A percentile compares a stretch with the other conserved stretches of the same genome.
These are phyloP conservation scores for Periophthalmus magnuspinnatus DNA, from an alignment of 2,797 vertebrate genomes.

Conservation along the genomic window DNA sequence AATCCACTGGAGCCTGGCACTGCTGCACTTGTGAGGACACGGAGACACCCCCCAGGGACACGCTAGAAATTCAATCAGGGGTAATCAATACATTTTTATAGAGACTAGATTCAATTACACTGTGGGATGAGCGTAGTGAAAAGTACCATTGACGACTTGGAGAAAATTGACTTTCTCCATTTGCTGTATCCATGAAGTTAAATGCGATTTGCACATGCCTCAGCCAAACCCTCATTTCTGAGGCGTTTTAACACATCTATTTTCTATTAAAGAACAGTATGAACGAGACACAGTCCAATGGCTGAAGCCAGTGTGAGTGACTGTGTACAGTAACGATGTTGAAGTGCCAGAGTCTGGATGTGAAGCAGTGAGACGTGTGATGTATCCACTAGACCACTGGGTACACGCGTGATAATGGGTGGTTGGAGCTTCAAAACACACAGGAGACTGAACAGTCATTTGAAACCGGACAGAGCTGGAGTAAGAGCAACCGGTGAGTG, in stretches of 20 bases:
- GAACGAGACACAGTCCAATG: too few relatives aligned
- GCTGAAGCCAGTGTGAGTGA: too few relatives aligned
- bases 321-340: too few relatives aligned
- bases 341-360: too few relatives aligned
- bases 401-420: too few relatives aligned
- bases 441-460: too few relatives aligned
- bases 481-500: too few relatives aligned
- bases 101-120: conserved; percentile 11
- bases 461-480: too few relatives aligned
- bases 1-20: not conserved
- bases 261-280: not conserved
- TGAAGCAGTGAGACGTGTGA: too few relatives aligned
- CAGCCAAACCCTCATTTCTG: not conserved
- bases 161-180: conserved; percentile 2
- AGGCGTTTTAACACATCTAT: not conserved
- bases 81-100: conserved; percentile 18
- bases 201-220: not conserved
- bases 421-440: too few relatives aligned
- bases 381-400: too few relatives aligned
- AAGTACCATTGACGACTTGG: not conserved
- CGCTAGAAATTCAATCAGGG: conserved; percentile 7
- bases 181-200: not conserved
- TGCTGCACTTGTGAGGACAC: conserved; percentile 4
- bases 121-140: conserved; percentile 8
- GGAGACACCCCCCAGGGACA: not conserved